phyloP scores from a whole-genome alignment of 2,888 invertebrate genomes.

The Cantharis rufa region DNA sequence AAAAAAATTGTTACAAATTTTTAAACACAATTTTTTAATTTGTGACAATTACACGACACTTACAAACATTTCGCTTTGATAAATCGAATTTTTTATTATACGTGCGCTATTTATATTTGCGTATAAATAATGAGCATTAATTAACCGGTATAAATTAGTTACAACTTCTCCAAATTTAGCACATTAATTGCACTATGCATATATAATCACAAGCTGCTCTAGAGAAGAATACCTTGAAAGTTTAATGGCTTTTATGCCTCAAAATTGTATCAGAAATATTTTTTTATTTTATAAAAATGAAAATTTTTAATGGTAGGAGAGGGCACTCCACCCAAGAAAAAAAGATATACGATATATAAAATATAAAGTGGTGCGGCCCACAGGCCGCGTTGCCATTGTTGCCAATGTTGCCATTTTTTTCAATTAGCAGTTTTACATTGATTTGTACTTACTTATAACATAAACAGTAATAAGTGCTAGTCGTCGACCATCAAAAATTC shows the following conservation, averaged over 20 bases:
- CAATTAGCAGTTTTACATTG: not conserved
- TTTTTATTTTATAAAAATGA: not conserved
- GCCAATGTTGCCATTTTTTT: no score
- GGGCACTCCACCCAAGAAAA: no score
- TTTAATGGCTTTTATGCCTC: constrained; percentile 17
- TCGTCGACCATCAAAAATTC: not conserved
- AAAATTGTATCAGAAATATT: not conserved
- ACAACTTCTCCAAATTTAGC: not conserved
- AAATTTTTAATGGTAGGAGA: no score
- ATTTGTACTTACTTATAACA: no score
- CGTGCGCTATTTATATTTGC: not conserved
- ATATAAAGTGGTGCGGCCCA: not conserved
- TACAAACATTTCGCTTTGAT: not conserved
- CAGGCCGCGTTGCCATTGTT: not conserved
- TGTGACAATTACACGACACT: not conserved
- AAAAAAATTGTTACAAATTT: not conserved
- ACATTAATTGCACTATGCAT: not conserved
- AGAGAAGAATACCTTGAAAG: constrained; percentile 23
- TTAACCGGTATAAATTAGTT: not conserved
- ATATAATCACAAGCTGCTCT: not conserved
- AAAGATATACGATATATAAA: no score
- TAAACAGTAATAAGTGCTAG: not conserved
- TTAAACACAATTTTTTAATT: not conserved
- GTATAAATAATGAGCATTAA: not conserved
- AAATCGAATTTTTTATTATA: not conserved